Percentiles rank a stretch among this genome's conserved stretches.
Conservation (phyloP, 2,888 invertebrate species). For the Rambutsinella grinnellia region DNA sequence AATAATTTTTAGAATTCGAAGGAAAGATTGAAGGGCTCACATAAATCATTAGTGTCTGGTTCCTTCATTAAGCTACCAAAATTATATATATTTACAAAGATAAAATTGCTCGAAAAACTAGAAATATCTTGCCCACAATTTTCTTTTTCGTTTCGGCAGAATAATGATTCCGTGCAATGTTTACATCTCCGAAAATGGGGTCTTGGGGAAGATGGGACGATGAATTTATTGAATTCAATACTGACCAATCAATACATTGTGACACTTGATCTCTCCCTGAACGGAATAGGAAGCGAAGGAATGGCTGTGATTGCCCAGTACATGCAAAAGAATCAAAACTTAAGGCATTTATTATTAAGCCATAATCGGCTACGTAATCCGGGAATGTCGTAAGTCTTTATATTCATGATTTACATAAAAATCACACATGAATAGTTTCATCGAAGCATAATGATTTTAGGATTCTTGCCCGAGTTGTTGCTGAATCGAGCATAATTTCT, state of each 20-base stretch:
- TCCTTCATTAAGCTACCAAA: no score
- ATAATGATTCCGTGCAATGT: conserved; percentile 58
- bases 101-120: no score
- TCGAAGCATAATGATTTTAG: no score
- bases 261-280: conserved; percentile 57
- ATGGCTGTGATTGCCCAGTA: conserved; percentile 51
- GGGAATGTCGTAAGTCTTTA: conserved; percentile 56
- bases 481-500: conserved; percentile 46
- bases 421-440: background rate
- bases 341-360: conserved; percentile 61
- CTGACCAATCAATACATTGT: conserved; percentile 51
- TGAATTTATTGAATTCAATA: conserved; percentile 58
- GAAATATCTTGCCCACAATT: no score
- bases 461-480: conserved; percentile 42
- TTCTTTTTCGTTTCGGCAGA: no score
- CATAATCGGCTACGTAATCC: conserved; percentile 62
- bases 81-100: no score
- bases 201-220: conserved; percentile 64
- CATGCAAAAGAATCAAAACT: conserved; percentile 50
- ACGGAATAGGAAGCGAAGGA: conserved; percentile 61
- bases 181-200: conserved; percentile 64
- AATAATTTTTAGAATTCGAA: no score
- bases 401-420: conserved; percentile 9
- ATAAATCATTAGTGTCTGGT: no score
- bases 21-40: no score